phyloP scores from a whole-genome alignment of 2,888 invertebrate species.

The Petrolisthes cinctipes region DNA sequence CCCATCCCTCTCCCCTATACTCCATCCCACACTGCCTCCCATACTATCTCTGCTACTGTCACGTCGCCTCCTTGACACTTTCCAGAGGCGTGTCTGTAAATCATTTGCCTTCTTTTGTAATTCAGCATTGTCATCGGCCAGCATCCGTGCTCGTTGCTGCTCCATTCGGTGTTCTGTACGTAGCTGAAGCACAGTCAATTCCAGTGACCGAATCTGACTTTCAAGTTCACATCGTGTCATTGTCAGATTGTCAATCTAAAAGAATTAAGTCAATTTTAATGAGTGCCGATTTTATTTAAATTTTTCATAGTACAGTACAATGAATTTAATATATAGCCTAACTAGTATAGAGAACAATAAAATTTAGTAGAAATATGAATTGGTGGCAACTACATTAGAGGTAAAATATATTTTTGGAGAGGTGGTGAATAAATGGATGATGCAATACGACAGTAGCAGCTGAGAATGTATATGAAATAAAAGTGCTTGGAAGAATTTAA shows the following conservation, averaged over 20 bases:
- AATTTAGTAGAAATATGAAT: too few relatives aligned
- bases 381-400: too few relatives aligned
- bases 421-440: too few relatives aligned
- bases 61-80: not conserved
- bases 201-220: slow-evolving; percentile 33
- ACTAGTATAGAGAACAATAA: too few relatives aligned
- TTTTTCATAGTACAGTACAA: too few relatives aligned
- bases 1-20: not conserved
- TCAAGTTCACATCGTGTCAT: slow-evolving; percentile 37
- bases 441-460: too few relatives aligned
- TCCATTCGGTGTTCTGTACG: slow-evolving; percentile 46
- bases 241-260: slow-evolving; percentile 28
- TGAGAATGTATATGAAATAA: too few relatives aligned
- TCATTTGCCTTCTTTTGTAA: slow-evolving; percentile 38
- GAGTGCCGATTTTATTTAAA: too few relatives aligned
- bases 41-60: slow-evolving; percentile 12
- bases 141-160: slow-evolving; percentile 14
- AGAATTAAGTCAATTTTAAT: too few relatives aligned
- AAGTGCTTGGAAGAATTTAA: too few relatives aligned
- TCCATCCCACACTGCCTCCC: not conserved
- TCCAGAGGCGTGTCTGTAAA: slow-evolving; percentile 47
- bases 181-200: slow-evolving; percentile 39
- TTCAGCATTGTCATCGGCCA: slow-evolving; percentile 31
- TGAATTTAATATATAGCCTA: too few relatives aligned
- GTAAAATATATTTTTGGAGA: too few relatives aligned